Evolutionary conservation across 2,797 vertebrate genomes (phyloP).

Genomic region (Rhinoraja longicauda): DNA sequence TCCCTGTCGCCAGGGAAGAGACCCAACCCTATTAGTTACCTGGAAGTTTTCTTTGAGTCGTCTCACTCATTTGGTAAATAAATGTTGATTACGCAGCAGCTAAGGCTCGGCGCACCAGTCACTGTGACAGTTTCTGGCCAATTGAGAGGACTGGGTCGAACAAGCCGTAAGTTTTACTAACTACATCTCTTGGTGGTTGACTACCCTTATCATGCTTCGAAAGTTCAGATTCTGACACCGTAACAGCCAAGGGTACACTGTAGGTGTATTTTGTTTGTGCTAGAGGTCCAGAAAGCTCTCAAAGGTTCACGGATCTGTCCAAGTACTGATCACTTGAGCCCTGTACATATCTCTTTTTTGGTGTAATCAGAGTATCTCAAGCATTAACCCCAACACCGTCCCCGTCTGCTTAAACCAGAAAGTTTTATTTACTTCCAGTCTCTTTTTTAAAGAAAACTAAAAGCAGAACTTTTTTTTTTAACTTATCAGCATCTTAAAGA

Average conservation of each 20-base stretch:
- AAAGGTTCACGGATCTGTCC: background rate
- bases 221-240: background rate
- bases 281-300: background rate
- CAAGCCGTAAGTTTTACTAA: background rate
- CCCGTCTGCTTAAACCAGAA: background rate
- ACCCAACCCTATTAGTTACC: background rate
- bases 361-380: background rate
- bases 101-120: background rate
- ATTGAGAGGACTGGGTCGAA: background rate
- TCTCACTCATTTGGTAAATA: background rate
- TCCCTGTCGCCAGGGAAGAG: background rate
- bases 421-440: background rate
- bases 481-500: background rate
- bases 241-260: background rate
- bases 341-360: slow-evolving; percentile 13
- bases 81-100: background rate
- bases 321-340: background rate
- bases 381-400: background rate
- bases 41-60: background rate
- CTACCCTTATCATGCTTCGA: background rate
- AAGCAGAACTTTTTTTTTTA: background rate
- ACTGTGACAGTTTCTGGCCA: background rate
- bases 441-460: background rate
- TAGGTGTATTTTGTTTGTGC: background rate
- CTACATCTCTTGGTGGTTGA: background rate